phyloP scores from a whole-genome alignment of 1,140 invertebrate genomes.

The Papilio xuthus region DNA sequence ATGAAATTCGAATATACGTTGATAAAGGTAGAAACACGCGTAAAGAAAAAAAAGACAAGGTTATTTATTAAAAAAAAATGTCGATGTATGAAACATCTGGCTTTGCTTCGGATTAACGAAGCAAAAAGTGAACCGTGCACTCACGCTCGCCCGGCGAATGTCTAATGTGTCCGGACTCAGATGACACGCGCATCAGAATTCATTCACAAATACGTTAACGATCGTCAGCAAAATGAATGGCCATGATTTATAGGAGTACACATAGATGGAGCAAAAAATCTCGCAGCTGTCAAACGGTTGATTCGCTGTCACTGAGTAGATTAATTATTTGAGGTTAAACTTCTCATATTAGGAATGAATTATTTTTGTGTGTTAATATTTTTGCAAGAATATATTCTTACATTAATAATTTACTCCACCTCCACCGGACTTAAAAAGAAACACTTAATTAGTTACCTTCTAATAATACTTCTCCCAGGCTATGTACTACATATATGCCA shows the following conservation, averaged over 20 bases:
- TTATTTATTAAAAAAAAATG: background rate
- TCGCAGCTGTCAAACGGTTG: constrained; percentile 21
- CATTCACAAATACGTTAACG: constrained; percentile 30
- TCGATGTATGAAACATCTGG: background rate
- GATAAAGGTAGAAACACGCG: background rate
- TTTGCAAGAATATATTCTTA: no score
- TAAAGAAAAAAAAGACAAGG: background rate
- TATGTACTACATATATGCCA: no score
- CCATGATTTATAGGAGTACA: constrained; percentile 21
- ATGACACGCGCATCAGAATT: constrained; percentile 21
- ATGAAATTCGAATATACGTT: background rate
- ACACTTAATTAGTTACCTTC: no score
- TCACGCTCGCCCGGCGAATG: background rate
- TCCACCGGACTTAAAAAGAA: no score
- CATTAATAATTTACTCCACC: no score
- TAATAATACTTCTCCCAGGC: no score
- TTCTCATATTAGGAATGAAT: background rate
- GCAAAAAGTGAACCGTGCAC: constrained; percentile 6
- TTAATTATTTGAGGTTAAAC: background rate
- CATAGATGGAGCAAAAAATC: background rate
- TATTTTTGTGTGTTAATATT: background rate
- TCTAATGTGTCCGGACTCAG: constrained; percentile 14
- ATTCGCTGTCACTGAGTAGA: background rate
- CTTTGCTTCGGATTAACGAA: constrained; percentile 9
- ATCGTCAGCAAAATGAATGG: constrained; percentile 18